phyloP scores from a whole-genome alignment of 2,113 vertebrate genomes.

The Camarhynchus parvulus region DNA sequence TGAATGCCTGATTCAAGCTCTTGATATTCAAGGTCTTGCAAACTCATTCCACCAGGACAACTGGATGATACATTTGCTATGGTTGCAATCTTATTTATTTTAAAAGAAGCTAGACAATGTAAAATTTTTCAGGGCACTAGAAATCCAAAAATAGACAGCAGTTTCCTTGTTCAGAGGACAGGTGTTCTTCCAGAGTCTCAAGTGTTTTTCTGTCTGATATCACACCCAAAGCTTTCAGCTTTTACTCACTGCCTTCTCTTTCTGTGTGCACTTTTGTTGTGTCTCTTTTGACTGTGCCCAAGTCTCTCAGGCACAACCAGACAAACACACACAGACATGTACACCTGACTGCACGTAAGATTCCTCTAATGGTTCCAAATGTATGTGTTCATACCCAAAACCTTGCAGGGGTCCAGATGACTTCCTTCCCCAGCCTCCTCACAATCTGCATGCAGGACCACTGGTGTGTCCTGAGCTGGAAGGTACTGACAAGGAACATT shows the following conservation, averaged over 20 bases:
- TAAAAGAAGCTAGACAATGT: neutral
- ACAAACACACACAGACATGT: neutral
- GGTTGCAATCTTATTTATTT: neutral
- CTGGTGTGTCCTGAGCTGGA: neutral
- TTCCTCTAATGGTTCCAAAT: neutral
- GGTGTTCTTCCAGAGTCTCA: neutral
- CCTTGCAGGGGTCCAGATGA: neutral
- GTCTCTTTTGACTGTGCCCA: neutral
- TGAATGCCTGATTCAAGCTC: neutral
- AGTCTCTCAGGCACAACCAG: neutral
- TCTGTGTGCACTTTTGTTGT: neutral
- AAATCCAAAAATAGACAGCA: neutral
- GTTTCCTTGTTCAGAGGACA: neutral
- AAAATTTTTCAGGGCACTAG: neutral
- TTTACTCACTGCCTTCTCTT: neutral
- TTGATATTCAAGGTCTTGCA: neutral
- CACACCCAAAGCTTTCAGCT: neutral
- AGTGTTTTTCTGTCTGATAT: neutral
- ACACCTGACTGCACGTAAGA: neutral
- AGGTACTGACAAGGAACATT: neutral
- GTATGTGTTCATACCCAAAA: neutral
- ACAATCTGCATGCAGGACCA: neutral
- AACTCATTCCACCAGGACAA: neutral
- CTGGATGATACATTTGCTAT: neutral
- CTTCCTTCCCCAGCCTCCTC: neutral